Conservation (phyloP, 2,797 vertebrate species). For the Manis crassicaudata region DNA sequence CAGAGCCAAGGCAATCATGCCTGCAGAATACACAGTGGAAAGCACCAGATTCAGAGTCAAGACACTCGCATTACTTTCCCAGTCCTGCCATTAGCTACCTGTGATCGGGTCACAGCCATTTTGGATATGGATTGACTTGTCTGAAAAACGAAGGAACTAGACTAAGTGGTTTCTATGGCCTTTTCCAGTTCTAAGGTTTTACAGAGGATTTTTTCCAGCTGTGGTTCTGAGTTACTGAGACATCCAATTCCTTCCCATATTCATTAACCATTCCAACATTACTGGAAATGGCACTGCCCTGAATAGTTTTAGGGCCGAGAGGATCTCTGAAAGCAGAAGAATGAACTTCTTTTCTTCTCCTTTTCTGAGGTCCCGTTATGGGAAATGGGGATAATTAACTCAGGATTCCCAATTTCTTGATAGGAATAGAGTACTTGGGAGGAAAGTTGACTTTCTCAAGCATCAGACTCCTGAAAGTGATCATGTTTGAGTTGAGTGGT, state of each 20-base stretch:
- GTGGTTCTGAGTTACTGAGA: not conserved
- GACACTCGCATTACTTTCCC: not conserved
- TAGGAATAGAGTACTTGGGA: not conserved
- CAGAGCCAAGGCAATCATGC: not conserved
- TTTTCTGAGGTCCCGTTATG: not conserved
- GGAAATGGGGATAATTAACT: not conserved
- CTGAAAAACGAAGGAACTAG: not conserved
- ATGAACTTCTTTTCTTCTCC: not conserved
- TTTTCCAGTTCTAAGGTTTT: not conserved
- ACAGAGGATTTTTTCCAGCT: not conserved
- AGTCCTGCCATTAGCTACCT: not conserved
- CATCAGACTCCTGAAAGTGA: conserved; percentile 24
- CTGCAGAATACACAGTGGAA: not conserved
- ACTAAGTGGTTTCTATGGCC: not conserved
- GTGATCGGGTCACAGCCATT: not conserved
- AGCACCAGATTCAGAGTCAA: not conserved
- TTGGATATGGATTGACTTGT: not conserved
- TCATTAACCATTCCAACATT: not conserved
- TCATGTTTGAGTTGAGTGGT: not conserved
- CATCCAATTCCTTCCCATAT: not conserved
- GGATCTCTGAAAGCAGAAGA: not conserved
- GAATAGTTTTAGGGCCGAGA: not conserved
- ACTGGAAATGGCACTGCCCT: not conserved
- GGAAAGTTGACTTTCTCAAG: conserved; percentile 5
- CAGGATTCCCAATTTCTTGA: not conserved